phyloP scores from a whole-genome alignment of 2,888 invertebrate genomes.

The Diarsia mendica region DNA sequence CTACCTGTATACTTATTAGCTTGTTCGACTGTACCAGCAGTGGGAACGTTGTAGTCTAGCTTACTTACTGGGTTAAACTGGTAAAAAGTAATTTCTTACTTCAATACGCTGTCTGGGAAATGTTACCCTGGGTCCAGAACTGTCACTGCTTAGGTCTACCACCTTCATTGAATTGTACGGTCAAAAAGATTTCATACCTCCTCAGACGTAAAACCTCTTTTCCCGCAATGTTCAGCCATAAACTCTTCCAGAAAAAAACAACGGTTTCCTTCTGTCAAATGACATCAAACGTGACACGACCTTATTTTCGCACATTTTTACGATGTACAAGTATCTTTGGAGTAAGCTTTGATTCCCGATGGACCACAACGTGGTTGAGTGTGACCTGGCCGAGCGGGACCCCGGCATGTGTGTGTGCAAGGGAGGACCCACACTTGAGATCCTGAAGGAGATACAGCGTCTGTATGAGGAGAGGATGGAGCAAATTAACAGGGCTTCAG shows the following conservation, averaged over 20 bases:
- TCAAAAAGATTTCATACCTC: background rate
- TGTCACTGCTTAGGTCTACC: background rate
- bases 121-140: background rate
- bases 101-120: background rate
- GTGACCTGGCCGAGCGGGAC: conserved; percentile 72
- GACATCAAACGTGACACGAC: conserved; percentile 51
- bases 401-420: conserved; percentile 71
- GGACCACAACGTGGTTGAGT: conserved; percentile 73
- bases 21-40: too few relatives aligned
- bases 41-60: background rate
- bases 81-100: background rate
- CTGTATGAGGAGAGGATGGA: conserved; percentile 91
- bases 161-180: background rate
- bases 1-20: too few relatives aligned
- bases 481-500: conserved; percentile 87
- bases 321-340: conserved; percentile 49
- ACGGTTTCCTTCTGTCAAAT: background rate
- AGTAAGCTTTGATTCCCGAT: conserved; percentile 55
- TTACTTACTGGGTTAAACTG: background rate
- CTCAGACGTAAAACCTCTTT: conserved; percentile 23
- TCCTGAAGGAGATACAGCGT: conserved; percentile 91
- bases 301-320: conserved; percentile 50
- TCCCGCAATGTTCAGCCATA: background rate
- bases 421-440: conserved; percentile 80
- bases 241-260: conserved; percentile 21